Evolutionary conservation across 2,113 vertebrate genomes (phyloP), one percentile per base, ranked within the genome.

Genomic region (Ursus arctos): DNA sequence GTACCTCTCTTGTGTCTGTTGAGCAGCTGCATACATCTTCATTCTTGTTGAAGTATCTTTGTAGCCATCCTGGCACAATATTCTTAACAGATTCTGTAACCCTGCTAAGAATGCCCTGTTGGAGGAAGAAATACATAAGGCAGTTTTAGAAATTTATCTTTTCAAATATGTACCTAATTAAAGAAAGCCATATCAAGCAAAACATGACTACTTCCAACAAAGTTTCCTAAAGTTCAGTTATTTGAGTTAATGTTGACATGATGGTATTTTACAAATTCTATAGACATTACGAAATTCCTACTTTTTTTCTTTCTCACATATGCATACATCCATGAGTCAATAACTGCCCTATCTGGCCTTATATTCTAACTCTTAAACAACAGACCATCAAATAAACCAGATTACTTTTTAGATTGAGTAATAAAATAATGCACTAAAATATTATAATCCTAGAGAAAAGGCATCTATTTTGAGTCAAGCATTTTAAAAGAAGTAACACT

Each of bases 21-120:
- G 97, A 96, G 69, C 96, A 99, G 91, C 98, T 99, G 84, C 98
- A 98, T 83, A 98, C 98, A 88, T 98, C 98, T 97, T 99, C 99
- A n/a, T 96, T 99, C 98, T 99, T 99, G 88, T 99, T 99, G 98
- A 99, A 99, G 96, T 99, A 99, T 97, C 99, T 99, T 97, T 99
- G 99, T 71, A 99, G 97, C 99, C 99, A 99, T 82, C 99, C 99
- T 49, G 99, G 99, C 91, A 99, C 99, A 88, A 99, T 99, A 97
- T 99, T 99, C 98, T 99, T 99, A 93, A 99, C 99, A 7, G 99
- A 99, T 98, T 99, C 99, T 0, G 99, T 99, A 97, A 99, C 99
- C 98, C 99, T 99, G 97, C 99, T 99, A 98, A 99, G 99, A 98
- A 99, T 98, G 74, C 99, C 99, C 99, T 99, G 98, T 98, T 99